phyloP scores from a whole-genome alignment of 2,797 vertebrate genomes.

The Miichthys miiuy region DNA sequence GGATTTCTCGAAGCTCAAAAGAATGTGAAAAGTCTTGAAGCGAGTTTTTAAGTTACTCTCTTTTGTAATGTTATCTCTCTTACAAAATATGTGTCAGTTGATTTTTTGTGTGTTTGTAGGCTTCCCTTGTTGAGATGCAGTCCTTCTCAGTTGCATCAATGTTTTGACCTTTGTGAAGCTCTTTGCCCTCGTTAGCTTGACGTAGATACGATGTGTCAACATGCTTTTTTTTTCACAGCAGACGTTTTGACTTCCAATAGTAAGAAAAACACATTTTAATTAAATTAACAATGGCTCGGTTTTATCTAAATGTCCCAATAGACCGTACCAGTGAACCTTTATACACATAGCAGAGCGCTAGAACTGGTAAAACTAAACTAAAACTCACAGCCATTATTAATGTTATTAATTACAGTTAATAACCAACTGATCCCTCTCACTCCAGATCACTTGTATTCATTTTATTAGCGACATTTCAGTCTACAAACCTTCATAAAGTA shows the following conservation, averaged over 20 bases:
- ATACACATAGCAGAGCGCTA: no score
- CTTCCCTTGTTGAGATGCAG: neutral
- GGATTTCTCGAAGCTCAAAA: no score
- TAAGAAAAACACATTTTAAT: neutral
- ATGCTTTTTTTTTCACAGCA: neutral
- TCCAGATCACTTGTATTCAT: neutral
- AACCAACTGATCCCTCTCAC: no score
- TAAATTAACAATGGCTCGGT: neutral
- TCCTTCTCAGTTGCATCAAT: neutral
- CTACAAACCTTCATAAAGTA: neutral
- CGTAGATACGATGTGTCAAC: neutral
- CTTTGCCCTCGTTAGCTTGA: neutral
- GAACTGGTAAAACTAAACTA: neutral
- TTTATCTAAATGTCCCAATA: neutral
- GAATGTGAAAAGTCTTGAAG: neutral
- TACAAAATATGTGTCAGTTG: neutral
- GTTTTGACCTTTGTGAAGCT: neutral
- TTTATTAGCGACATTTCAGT: neutral
- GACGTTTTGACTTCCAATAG: neutral
- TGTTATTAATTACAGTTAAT: neutral
- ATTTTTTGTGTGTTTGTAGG: neutral
- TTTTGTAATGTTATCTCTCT: no score
- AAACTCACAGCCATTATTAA: neutral
- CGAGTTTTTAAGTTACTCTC: neutral
- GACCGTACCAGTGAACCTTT: neutral